phyloP scores from a whole-genome alignment of 2,797 vertebrate species.

The Monodelphis domestica region DNA sequence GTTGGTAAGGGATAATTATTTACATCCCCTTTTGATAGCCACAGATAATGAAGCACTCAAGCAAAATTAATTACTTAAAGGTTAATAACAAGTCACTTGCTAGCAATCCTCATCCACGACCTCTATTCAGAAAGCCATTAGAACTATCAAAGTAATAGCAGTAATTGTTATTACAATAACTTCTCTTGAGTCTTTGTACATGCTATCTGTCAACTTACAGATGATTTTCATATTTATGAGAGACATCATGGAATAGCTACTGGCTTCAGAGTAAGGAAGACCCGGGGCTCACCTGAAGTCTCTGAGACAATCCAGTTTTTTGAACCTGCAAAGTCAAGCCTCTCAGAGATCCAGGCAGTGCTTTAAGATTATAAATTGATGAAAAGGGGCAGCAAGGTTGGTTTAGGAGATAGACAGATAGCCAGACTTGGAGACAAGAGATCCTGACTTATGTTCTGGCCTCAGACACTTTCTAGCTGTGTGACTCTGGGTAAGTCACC shows the following conservation, averaged over 20 bases:
- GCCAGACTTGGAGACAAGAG: too few species aligned
- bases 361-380: too few species aligned
- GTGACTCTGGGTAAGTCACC: too few species aligned
- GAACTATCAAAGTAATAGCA: background rate
- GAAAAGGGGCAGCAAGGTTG: too few species aligned
- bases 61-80: conserved; percentile 50
- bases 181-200: background rate
- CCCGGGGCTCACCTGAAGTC: background rate
- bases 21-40: conserved; percentile 53
- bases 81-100: conserved; percentile 19
- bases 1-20: conserved; percentile 47
- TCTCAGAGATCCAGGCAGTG: too few species aligned
- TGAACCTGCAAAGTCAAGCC: background rate
- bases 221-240: background rate
- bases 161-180: background rate
- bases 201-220: background rate
- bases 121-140: background rate
- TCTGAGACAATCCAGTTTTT: background rate
- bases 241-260: background rate
- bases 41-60: background rate
- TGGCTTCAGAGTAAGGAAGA: background rate
- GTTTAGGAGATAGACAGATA: too few species aligned
- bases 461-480: too few species aligned
- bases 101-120: conserved; percentile 6
- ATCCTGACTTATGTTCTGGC: too few species aligned